Evolutionary conservation across 2,888 invertebrate species (phyloP).

Genomic region (Capitulum mitella): DNA sequence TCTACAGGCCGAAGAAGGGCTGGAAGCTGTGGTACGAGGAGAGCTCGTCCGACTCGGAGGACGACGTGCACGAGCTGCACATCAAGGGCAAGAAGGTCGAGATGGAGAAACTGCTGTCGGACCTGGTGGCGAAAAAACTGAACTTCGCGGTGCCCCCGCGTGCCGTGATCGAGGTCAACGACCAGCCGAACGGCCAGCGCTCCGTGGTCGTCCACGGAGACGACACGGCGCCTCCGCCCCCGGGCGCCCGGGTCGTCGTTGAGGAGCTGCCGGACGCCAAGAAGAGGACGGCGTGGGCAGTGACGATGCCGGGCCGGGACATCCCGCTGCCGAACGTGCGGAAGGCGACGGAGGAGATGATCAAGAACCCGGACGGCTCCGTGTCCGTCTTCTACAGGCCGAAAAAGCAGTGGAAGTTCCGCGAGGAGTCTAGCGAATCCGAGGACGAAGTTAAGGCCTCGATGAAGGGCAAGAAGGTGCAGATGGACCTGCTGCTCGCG

Average conservation of each 20-base stretch:
- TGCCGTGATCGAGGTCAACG: slow-evolving; percentile 9
- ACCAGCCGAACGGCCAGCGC: background rate
- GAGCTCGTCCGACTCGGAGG: background rate
- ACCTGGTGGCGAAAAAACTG: background rate
- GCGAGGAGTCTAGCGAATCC: background rate
- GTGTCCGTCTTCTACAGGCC: slow-evolving; percentile 5
- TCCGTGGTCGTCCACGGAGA: background rate
- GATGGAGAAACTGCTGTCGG: slow-evolving; percentile 10
- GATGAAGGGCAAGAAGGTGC: background rate
- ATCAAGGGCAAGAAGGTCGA: slow-evolving; percentile 9
- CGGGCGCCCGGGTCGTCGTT: background rate
- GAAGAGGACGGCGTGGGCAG: background rate
- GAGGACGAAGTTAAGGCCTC: background rate
- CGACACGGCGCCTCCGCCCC: background rate
- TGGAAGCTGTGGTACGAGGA: slow-evolving; percentile 13
- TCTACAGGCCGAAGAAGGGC: background rate
- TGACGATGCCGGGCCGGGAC: slow-evolving; percentile 1
- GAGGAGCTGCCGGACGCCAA: background rate
- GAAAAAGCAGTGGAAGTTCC: slow-evolving; percentile 4
- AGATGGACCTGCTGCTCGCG: background rate
- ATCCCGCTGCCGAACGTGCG: background rate
- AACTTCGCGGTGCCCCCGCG: background rate
- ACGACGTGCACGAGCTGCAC: background rate
- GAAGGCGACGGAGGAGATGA: slow-evolving; percentile 4
- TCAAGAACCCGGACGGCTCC: background rate